phyloP scores from a whole-genome alignment of 1,140 invertebrate genomes.

The Drosophila takahashii region DNA sequence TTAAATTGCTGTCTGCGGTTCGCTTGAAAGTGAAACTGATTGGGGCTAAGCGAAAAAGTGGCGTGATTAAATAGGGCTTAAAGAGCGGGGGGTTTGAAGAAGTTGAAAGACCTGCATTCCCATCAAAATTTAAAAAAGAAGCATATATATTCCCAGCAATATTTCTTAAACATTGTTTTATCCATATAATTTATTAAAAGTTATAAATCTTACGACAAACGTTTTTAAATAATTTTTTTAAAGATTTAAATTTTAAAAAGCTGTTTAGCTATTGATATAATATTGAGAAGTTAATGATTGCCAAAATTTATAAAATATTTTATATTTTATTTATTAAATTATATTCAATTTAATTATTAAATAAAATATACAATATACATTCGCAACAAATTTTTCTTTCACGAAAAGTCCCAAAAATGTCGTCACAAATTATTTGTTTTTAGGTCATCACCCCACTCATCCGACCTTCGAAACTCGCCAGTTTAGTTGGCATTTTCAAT shows the following conservation, averaged over 20 bases:
- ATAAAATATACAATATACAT: background rate
- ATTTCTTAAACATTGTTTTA: too few relatives aligned
- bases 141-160: too few relatives aligned
- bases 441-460: background rate
- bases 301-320: background rate
- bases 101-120: slow-evolving; percentile 1
- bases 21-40: slow-evolving; percentile 66
- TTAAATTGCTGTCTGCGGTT: slow-evolving; percentile 37
- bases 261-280: too few relatives aligned
- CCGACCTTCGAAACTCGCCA: background rate
- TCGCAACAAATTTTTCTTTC: background rate
- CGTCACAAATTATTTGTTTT: background rate
- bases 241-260: too few relatives aligned
- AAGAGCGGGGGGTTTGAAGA: background rate
- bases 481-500: slow-evolving; percentile 16
- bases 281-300: too few relatives aligned
- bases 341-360: too few relatives aligned
- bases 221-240: too few relatives aligned
- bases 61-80: slow-evolving; percentile 25
- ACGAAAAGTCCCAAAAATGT: background rate
- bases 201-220: too few relatives aligned
- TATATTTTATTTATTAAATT: too few relatives aligned
- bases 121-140: too few relatives aligned
- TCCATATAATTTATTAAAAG: too few relatives aligned
- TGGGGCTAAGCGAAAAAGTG: slow-evolving; percentile 16